phyloP scores from a whole-genome alignment of 2,888 invertebrate species.

The Epinotia nisella region DNA sequence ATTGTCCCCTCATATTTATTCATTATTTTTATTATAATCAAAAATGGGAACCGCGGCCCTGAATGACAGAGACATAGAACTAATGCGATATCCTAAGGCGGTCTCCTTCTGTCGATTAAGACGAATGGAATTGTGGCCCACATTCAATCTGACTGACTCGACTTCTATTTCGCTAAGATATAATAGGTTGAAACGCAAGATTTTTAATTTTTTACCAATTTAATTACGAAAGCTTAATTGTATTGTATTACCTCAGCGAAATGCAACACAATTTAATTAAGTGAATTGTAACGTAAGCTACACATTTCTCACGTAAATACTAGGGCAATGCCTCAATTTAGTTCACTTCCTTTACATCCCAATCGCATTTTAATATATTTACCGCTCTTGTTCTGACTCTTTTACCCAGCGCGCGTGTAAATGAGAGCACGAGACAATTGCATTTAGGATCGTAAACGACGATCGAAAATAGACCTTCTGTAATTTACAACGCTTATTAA shows the following conservation, averaged over 20 bases:
- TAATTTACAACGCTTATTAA: too few species aligned
- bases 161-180: background rate
- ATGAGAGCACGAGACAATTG: too few species aligned
- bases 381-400: too few species aligned
- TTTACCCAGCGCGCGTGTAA: too few species aligned
- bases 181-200: background rate
- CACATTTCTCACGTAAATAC: conserved; percentile 10
- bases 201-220: too few species aligned
- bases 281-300: conserved; percentile 3
- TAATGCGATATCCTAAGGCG: background rate
- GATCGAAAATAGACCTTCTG: too few species aligned
- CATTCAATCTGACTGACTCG: background rate
- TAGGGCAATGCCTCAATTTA: background rate
- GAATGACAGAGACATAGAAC: too few species aligned
- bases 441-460: too few species aligned
- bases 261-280: conserved; percentile 21
- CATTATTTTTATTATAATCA: too few species aligned
- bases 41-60: too few species aligned
- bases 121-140: background rate
- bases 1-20: too few species aligned
- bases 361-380: too few species aligned
- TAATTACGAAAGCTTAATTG: background rate
- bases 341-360: background rate
- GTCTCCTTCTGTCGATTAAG: background rate
- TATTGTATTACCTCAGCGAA: conserved; percentile 8